Base-by-base conservation (phyloP, 2,888 invertebrate genomes). In the Campaea margaritaria region DNA sequence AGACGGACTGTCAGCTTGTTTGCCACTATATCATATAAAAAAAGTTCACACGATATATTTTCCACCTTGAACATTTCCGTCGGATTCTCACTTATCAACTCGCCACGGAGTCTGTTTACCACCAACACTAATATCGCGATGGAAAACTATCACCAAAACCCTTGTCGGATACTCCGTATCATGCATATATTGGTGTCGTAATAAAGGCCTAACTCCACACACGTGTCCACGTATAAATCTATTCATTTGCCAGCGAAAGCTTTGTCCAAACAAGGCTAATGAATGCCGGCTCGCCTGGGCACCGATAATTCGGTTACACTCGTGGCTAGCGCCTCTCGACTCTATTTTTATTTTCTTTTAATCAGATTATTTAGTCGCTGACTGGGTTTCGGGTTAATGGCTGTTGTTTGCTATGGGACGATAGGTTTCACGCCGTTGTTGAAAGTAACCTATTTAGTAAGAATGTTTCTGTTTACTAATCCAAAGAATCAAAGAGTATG, bases 201-300 rank as follows among this genome's bases (percentile, higher is more conserved):
- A 34, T 31, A 43, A 28, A 43, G 27, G 9, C 51, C 16, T 43
- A 80, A 83, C 44, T 44, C 44, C 16, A 21, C 28, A 28, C 44
- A 41, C 16, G 16, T 81, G 82, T 74, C 72, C 72, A 53, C 71
- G 75, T 79, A 77, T 82, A 83, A 82, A 85, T 81, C 80, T 82
- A 83, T 86, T 83, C 78, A 79, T 81, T 79, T 72, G 74, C 66
- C 64, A 64, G 75, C 74, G 73, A 82, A 83, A 80, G 80, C 82
- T 77, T 83, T 79, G 75, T 76, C 78, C 85, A 87, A 88, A 88
- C 84, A 85, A 49, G 64, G 65, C 85, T 88, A 88, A 89, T 89
- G 87, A 89, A 87, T 79, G 83, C 68, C 65, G 62, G 64, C 65
- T 59, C 34, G 58, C 64, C 52, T 63, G 62, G 65, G 55, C 64